Base-by-base conservation (phyloP, 2,113 vertebrate genomes). In the Campylorhamphus procurvoides region DNA sequence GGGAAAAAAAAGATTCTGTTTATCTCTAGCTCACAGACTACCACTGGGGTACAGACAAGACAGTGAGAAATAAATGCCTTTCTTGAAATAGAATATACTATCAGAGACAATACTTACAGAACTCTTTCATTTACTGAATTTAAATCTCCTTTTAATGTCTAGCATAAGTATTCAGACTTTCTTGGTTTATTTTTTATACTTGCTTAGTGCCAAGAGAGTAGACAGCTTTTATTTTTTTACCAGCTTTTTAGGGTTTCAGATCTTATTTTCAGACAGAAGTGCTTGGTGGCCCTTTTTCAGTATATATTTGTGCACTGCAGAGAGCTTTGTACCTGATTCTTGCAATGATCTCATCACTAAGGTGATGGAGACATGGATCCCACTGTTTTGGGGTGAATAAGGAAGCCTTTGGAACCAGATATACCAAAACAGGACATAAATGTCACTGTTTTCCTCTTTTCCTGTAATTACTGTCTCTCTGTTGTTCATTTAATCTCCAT, bases 21-120 rank as follows among this genome's bases (percentile, higher is more conserved):
- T 94, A 83, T 78, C 52, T 93, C 42, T 55, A 62, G 28, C 31
- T 89, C 81, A 58, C 77, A 95, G 73, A 39, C 44, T 87, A 18
- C 28, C 39, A 24, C n/a, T 78, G 37, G 52, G 28, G 12, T 50
- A 52, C 53, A 68, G 86, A 78, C 69, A 94, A 91, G n/a, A 80
- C 12, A 72, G 86, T 35, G 33, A 89, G 39, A 93, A 96, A 92
- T 62, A 89, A 94, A 93, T 52, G 44, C 9, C 24, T 80, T 87
- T 95, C 44, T 91, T 16, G 7, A 82, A 90, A 80, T 29, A 60
- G 75, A 92, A 84, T 73, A 66, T 44, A 27, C 25, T 83, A 10
- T 72, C 29, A 63, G 60, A 95, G 27, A 58, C 40, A 59, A 31
- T 33, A 58, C 47, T 77, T 68, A 37, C 14, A 90, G 23, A 90